Evolutionary conservation across 2,888 invertebrate species (phyloP).

Genomic region (Andrena hattorfiana): DNA sequence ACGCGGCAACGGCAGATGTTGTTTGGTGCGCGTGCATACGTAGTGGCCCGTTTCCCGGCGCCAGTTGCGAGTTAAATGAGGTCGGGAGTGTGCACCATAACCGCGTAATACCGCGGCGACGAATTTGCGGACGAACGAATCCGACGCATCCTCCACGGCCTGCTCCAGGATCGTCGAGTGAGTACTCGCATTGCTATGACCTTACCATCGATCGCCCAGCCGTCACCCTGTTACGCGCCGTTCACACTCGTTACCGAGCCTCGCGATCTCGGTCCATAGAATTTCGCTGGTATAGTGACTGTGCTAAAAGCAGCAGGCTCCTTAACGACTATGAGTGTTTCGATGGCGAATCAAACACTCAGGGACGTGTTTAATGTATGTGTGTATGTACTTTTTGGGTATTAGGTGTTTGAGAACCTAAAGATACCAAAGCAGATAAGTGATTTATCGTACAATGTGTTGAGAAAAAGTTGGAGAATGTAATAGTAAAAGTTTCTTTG

Average conservation of each 20-base stretch:
- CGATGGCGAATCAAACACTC: no score
- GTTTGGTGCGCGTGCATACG: conserved; percentile 3
- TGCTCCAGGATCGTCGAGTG: conserved; percentile 1
- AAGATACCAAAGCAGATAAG: no score
- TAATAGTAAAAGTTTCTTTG: no score
- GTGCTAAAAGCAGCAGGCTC: no score
- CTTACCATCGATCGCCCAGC: conserved; percentile 1
- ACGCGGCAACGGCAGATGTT: conserved; percentile 52
- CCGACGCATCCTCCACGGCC: conserved; percentile 11
- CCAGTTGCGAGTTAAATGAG: conserved; percentile 48
- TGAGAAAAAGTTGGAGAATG: no score
- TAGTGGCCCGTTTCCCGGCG: conserved; percentile 9
- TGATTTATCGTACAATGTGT: no score
- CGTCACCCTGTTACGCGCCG: not conserved
- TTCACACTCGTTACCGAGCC: conserved; percentile 5
- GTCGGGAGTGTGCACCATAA: conserved; percentile 30
- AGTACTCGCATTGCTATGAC: not conserved
- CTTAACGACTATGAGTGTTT: no score
- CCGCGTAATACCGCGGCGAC: conserved; percentile 17
- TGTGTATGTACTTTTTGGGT: no score
- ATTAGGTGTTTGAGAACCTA: no score
- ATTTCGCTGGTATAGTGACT: not conserved
- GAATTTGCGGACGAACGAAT: conserved; percentile 22
- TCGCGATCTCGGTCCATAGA: not conserved
- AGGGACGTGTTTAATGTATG: no score